Evolutionary conservation across 2,888 invertebrate species (phyloP).

Genomic region (Coenonympha arcania): DNA sequence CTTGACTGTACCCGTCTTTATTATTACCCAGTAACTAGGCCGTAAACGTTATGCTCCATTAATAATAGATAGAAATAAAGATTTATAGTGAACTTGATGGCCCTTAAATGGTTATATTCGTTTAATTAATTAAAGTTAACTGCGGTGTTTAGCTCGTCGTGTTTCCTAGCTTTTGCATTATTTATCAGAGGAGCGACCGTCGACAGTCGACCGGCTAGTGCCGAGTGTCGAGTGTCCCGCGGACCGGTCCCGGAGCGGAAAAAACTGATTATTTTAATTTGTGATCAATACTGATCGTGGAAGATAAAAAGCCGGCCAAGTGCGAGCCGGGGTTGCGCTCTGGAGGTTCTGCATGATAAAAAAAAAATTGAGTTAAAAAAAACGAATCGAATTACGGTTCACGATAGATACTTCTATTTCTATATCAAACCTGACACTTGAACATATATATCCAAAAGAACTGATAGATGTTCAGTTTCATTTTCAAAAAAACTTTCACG

Average conservation of each 20-base stretch:
- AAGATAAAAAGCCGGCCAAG: background rate
- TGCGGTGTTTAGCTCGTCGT: background rate
- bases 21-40: too few species aligned
- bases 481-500: too few species aligned
- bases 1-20: too few species aligned
- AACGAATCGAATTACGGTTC: too few species aligned
- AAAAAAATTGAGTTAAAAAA: too few species aligned
- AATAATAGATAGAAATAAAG: background rate
- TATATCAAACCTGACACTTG: too few species aligned
- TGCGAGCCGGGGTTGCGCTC: too few species aligned
- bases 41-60: background rate
- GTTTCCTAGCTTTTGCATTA: constrained; percentile 8
- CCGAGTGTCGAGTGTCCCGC: too few species aligned
- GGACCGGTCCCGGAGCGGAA: constrained; percentile 1
- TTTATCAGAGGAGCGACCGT: background rate
- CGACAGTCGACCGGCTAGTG: background rate
- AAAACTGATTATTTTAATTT: constrained; percentile 12
- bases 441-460: too few species aligned
- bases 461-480: too few species aligned
- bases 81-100: background rate
- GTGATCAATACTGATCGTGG: background rate
- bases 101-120: background rate
- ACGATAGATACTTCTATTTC: too few species aligned
- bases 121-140: constrained; percentile 1
- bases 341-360: too few species aligned